phyloP scores from a whole-genome alignment of 23 tunicate genomes.

The Styela clava region DNA sequence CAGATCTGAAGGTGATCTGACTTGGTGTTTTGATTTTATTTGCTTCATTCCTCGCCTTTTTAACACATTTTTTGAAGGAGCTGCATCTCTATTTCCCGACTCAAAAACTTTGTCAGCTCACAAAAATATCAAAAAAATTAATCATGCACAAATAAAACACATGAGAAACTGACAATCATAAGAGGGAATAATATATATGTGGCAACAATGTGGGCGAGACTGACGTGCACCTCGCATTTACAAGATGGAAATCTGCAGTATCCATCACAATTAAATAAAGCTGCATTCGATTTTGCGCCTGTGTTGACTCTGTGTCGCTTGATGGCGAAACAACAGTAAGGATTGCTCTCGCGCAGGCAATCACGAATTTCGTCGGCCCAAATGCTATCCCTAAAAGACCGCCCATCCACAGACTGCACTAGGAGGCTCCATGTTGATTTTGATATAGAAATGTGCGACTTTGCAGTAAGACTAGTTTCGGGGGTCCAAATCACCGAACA shows the following conservation, averaged over 20 bases:
- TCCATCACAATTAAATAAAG: not conserved
- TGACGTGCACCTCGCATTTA: not conserved
- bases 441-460: too few relatives aligned
- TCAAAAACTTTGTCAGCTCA: not conserved
- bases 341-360: not conserved
- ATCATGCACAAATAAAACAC: too few relatives aligned
- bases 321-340: slow-evolving; percentile 2
- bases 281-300: not conserved
- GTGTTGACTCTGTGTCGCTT: slow-evolving; percentile 15
- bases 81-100: slow-evolving; percentile 14
- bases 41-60: slow-evolving; percentile 4
- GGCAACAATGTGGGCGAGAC: too few relatives aligned
- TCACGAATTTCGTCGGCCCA: slow-evolving; percentile 13
- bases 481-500: too few relatives aligned
- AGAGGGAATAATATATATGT: not conserved
- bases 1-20: not conserved
- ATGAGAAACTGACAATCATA: not conserved
- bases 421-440: too few relatives aligned
- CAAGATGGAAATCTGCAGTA: slow-evolving; percentile 3
- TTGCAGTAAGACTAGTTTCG: too few relatives aligned
- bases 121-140: not conserved
- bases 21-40: not conserved
- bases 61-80: not conserved
- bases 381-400: not conserved
- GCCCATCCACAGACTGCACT: slow-evolving; percentile 7